Percentiles rank a stretch among this genome's conserved stretches.
These are phyloP conservation scores for Lerema accius DNA, from an alignment of 1,140 invertebrate genomes.

Conservation along the genomic window DNA sequence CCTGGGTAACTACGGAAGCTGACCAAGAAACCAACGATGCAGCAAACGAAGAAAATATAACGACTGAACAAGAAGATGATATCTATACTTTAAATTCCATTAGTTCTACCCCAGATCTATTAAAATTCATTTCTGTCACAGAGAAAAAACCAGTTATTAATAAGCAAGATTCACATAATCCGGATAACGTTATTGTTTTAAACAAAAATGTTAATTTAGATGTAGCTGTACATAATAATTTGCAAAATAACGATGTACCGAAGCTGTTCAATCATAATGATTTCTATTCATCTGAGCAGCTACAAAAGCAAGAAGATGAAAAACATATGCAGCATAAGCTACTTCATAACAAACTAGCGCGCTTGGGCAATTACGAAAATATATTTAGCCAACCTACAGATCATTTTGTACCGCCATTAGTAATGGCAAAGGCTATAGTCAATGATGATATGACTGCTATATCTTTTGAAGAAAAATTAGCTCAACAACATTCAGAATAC, in stretches of 20 bases:
- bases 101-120: slow-evolving; percentile 40
- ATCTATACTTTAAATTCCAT: slow-evolving; percentile 44
- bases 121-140: slow-evolving; percentile 28
- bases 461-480: slow-evolving; percentile 78
- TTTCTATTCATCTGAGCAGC: slow-evolving; percentile 48
- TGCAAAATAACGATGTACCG: slow-evolving; percentile 64
- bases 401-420: slow-evolving; percentile 79
- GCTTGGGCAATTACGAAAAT: slow-evolving; percentile 69
- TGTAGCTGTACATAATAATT: slow-evolving; percentile 53
- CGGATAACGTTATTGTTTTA: slow-evolving; percentile 41
- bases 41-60: slow-evolving; percentile 56
- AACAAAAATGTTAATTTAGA: slow-evolving; percentile 56
- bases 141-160: slow-evolving; percentile 39
- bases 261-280: slow-evolving; percentile 52
- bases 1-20: slow-evolving; percentile 50
- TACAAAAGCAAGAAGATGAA: slow-evolving; percentile 65
- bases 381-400: slow-evolving; percentile 80
- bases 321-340: slow-evolving; percentile 70
- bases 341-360: slow-evolving; percentile 68
- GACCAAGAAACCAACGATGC: slow-evolving; percentile 60
- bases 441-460: slow-evolving; percentile 79
- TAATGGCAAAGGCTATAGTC: slow-evolving; percentile 81
- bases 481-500: slow-evolving; percentile 67
- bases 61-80: slow-evolving; percentile 57
- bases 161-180: slow-evolving; percentile 29